These are phyloP conservation scores for Odontophorus gujanensis DNA, from an alignment of 2,113 vertebrate genomes.

Conservation along the genomic window DNA sequence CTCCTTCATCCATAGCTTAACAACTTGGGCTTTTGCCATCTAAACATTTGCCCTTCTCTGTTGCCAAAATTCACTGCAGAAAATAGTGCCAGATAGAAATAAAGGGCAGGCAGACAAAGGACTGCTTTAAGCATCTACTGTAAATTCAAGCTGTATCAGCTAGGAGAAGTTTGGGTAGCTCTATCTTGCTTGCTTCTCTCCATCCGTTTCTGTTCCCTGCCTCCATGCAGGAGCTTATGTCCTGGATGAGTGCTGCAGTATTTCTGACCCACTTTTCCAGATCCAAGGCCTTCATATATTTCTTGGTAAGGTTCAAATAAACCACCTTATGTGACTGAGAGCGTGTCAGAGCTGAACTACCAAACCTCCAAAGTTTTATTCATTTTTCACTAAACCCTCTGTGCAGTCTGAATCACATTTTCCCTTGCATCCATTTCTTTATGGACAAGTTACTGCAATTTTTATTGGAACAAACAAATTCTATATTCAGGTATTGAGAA, in stretches of 20 bases:
- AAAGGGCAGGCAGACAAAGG: not conserved
- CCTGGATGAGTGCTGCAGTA: not conserved
- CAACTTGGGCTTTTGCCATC: not conserved
- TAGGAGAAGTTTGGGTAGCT: not conserved
- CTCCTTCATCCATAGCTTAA: not conserved
- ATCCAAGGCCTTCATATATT: not conserved
- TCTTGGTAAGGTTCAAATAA: slow-evolving; percentile 5
- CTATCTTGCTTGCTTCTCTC: not conserved
- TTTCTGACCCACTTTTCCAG: not conserved
- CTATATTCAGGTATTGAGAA: not conserved
- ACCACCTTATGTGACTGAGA: not conserved
- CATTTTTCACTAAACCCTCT: not conserved
- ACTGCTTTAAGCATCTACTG: not conserved
- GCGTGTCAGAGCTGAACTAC: not conserved
- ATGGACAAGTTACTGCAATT: not conserved
- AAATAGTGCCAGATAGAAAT: not conserved
- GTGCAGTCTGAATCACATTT: not conserved
- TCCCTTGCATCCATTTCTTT: not conserved
- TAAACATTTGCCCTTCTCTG: not conserved
- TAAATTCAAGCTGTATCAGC: not conserved
- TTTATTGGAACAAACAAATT: not conserved
- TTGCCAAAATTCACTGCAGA: slow-evolving; percentile 22
- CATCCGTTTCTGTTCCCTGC: not conserved
- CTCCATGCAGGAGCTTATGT: not conserved
- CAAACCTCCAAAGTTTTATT: not conserved